Conservation (phyloP, 2,113 vertebrate genomes). For the Gopherus evgoodei region DNA sequence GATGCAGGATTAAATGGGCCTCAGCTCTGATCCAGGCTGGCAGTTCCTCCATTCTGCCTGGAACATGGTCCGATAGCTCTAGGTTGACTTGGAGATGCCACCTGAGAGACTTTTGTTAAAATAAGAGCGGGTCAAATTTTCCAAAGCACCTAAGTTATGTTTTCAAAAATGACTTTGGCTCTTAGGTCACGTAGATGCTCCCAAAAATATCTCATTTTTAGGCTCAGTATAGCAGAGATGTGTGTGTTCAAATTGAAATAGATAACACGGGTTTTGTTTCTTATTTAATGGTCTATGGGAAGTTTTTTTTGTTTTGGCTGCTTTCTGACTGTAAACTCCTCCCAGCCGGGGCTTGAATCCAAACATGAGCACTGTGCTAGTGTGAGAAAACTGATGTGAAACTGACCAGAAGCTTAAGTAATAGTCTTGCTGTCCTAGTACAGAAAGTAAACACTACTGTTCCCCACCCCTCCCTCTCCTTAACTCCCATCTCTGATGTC, state of each 20-base stretch:
- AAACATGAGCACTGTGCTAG: too few relatives aligned
- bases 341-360: fast-evolving
- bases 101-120: neutral
- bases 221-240: too few relatives aligned
- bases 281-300: too few relatives aligned
- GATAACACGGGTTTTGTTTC: too few relatives aligned
- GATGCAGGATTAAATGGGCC: neutral
- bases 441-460: fast-evolving
- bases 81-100: neutral
- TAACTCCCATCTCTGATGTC: neutral
- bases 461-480: fast-evolving
- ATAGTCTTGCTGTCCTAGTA: neutral
- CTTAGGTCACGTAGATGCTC: too few relatives aligned
- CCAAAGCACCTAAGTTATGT: too few relatives aligned
- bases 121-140: neutral
- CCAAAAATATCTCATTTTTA: too few relatives aligned
- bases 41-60: neutral
- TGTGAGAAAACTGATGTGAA: neutral
- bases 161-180: too few relatives aligned
- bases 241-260: too few relatives aligned
- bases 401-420: neutral
- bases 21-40: neutral
- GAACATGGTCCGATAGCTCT: neutral
- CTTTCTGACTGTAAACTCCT: neutral
- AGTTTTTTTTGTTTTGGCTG: neutral